Evolutionary conservation across 2,113 vertebrate genomes (phyloP).

Genomic region (Zapornia atra): DNA sequence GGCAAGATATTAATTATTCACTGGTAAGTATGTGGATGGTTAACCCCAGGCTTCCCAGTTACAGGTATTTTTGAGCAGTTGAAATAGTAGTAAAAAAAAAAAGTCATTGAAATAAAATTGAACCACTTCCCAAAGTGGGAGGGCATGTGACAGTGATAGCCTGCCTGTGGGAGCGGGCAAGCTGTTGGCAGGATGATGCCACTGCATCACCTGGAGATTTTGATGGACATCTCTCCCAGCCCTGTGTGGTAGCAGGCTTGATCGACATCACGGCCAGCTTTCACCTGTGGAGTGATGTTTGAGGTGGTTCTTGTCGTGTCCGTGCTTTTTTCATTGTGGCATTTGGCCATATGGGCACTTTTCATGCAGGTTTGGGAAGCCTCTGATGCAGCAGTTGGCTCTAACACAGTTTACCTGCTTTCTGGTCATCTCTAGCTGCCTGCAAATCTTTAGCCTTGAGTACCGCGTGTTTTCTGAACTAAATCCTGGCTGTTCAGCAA

Average conservation of each 20-base stretch:
- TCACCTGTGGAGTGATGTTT: neutral
- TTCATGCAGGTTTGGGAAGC: neutral
- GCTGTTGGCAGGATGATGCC: neutral
- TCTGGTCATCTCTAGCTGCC: neutral
- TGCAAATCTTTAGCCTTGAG: neutral
- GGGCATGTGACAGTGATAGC: accelerated
- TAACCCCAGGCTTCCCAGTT: neutral
- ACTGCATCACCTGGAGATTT: neutral
- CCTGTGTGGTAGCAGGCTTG: neutral
- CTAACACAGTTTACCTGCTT: neutral
- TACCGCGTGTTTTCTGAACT: neutral
- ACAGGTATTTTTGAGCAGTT: neutral
- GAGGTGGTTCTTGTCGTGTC: neutral
- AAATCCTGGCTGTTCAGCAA: neutral
- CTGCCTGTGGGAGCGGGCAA: neutral
- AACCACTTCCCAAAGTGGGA: neutral
- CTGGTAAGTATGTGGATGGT: neutral
- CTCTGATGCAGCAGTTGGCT: neutral
- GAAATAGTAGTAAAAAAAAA: neutral
- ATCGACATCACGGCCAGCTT: neutral
- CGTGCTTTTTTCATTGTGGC: neutral
- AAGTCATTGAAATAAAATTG: neutral
- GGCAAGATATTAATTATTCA: neutral
- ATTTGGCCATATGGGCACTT: neutral
- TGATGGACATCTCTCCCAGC: accelerated